These are phyloP conservation scores for Cremastinae sp. DNA, from an alignment of 2,888 invertebrate genomes.

Conservation along the genomic window DNA sequence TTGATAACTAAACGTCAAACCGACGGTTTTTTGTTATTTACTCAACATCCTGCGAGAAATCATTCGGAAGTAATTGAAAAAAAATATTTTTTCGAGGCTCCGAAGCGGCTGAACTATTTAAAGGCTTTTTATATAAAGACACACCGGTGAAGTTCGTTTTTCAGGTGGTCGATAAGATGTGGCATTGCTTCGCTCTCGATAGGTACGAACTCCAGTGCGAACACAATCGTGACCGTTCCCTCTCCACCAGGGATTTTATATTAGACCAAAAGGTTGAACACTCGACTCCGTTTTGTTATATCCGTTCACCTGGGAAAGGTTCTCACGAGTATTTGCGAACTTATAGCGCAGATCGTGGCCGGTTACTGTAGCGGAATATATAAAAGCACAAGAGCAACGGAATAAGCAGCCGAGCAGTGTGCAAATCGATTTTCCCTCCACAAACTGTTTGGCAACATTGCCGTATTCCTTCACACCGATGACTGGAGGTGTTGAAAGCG, in stretches of 20 bases:
- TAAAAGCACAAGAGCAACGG: slow-evolving; percentile 3
- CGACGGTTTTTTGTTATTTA: no score
- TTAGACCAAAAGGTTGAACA: slow-evolving; percentile 27
- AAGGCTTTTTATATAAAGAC: no score
- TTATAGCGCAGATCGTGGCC: slow-evolving; percentile 15
- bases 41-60: no score
- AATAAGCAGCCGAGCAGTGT: not conserved
- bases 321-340: slow-evolving; percentile 40
- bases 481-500: not conserved
- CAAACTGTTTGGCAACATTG: slow-evolving; percentile 49
- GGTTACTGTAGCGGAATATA: slow-evolving; percentile 33
- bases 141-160: no score
- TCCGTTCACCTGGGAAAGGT: slow-evolving; percentile 24
- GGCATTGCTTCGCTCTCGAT: slow-evolving; percentile 6
- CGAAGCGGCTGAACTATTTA: no score
- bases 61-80: no score
- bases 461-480: slow-evolving; percentile 30
- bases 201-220: not conserved
- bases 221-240: slow-evolving; percentile 3
- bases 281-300: not conserved
- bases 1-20: no score
- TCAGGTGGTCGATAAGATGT: slow-evolving; percentile 11
- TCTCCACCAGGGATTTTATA: not conserved
- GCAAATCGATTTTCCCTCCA: slow-evolving; percentile 48
- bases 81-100: no score